These are phyloP conservation scores for Sebastolobus alascanus DNA, from an alignment of 2,797 vertebrate species.

Conservation along the genomic window DNA sequence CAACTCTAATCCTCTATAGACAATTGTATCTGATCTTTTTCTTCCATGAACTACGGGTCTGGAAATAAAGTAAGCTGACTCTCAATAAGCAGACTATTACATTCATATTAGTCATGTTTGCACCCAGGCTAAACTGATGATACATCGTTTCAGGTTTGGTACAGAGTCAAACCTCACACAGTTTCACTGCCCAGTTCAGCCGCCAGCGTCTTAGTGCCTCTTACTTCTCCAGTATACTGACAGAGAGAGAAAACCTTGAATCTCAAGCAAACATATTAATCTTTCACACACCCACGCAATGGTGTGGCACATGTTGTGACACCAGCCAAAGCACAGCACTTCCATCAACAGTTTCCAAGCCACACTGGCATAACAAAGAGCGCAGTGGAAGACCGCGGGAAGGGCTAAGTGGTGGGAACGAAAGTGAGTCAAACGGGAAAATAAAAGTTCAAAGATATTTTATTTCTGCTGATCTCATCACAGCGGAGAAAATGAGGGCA, in stretches of 20 bases:
- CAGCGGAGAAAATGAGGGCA: slow-evolving; percentile 13
- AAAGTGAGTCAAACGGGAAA: slow-evolving; percentile 44
- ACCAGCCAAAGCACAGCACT: slow-evolving; percentile 47
- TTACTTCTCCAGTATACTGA: background rate
- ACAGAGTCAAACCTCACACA: slow-evolving; percentile 29
- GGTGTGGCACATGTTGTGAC: slow-evolving; percentile 58
- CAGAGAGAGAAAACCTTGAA: slow-evolving; percentile 24
- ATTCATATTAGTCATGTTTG: slow-evolving; percentile 13
- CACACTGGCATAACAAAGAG: slow-evolving; percentile 42
- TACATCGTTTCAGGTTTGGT: slow-evolving; percentile 12
- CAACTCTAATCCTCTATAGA: background rate
- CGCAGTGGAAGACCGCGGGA: slow-evolving; percentile 17
- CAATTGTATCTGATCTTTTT: background rate
- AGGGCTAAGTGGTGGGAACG: slow-evolving; percentile 35
- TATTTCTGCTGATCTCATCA: slow-evolving; percentile 42
- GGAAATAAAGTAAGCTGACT: slow-evolving; percentile 2
- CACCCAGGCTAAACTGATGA: background rate
- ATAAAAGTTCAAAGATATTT: slow-evolving; percentile 34
- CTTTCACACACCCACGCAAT: slow-evolving; percentile 57
- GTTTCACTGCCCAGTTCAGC: slow-evolving; percentile 11
- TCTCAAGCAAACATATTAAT: slow-evolving; percentile 62
- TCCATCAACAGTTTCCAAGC: slow-evolving; percentile 47
- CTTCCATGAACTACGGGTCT: background rate
- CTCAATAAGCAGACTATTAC: background rate
- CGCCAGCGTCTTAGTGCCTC: background rate